phyloP scores from a whole-genome alignment of 2,888 invertebrate species.

The Ectemnius continuus region DNA sequence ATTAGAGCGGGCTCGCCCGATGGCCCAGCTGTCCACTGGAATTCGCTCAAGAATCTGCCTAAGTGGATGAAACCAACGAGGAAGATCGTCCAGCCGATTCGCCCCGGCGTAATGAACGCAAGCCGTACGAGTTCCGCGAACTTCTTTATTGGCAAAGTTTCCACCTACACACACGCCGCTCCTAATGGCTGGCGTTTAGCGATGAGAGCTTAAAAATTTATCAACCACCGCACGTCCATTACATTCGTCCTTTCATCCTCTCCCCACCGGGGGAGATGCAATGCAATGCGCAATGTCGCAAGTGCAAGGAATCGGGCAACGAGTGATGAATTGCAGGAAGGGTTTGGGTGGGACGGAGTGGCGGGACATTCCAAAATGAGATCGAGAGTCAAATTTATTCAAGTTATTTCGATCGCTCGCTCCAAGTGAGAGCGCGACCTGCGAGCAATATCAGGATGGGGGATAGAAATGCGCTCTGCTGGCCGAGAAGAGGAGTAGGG shows the following conservation, averaged over 20 bases:
- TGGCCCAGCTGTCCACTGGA: conserved; percentile 69
- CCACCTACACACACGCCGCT: conserved; percentile 31
- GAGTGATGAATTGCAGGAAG: not conserved
- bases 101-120: conserved; percentile 56
- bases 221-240: conserved; percentile 8
- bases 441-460: conserved; percentile 60
- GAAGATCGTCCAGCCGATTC: conserved; percentile 58
- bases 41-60: conserved; percentile 68
- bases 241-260: not conserved
- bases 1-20: conserved; percentile 65
- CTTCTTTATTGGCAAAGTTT: conserved; percentile 64
- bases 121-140: conserved; percentile 59
- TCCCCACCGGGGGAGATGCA: not conserved
- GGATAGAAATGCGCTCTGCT: not conserved
- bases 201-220: conserved; percentile 54
- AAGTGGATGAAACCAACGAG: conserved; percentile 65
- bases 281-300: not conserved
- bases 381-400: conserved; percentile 62
- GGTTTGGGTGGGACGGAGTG: not conserved
- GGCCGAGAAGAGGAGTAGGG: conserved; percentile 16
- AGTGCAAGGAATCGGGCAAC: not conserved
- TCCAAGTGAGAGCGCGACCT: conserved; percentile 53
- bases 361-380: conserved; percentile 56
- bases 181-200: conserved; percentile 47
- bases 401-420: conserved; percentile 58